Conservation (phyloP, 2,113 vertebrate species). For the Otocyon megalotis region DNA sequence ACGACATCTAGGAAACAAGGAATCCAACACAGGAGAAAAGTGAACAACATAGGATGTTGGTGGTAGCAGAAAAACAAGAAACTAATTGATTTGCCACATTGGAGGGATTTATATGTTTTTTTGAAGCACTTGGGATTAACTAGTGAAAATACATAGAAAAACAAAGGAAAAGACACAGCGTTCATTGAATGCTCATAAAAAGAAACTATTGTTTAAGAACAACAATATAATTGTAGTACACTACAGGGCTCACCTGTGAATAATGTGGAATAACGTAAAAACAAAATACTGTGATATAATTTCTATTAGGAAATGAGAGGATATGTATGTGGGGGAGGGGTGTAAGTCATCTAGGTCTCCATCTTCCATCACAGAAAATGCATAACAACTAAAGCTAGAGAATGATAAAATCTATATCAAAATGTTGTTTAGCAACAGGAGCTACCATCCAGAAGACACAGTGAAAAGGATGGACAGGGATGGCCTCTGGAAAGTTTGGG, state of each 20-base stretch:
- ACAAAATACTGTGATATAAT: not conserved
- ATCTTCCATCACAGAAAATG: slow-evolving; percentile 35
- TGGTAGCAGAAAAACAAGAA: not conserved
- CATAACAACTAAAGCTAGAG: not conserved
- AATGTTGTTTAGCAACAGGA: not conserved
- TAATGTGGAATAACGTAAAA: not conserved
- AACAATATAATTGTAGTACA: not conserved
- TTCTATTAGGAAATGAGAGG: slow-evolving; percentile 32
- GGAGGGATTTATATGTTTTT: not conserved
- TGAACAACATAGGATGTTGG: not conserved
- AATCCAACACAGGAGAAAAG: not conserved
- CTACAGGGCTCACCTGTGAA: slow-evolving; percentile 11
- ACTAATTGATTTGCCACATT: not conserved
- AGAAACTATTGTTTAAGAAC: not conserved
- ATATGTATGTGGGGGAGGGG: not conserved
- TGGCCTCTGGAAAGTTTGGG: not conserved
- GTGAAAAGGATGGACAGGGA: not conserved
- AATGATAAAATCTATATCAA: not conserved
- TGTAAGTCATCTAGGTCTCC: not conserved
- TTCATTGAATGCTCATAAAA: not conserved
- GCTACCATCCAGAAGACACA: not conserved
- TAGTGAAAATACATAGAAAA: slow-evolving; percentile 31
- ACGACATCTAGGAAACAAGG: not conserved
- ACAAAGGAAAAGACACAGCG: not conserved
- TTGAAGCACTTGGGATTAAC: not conserved